Conservation (phyloP, 2,797 vertebrate species). For the Anisognathus igniventris region DNA sequence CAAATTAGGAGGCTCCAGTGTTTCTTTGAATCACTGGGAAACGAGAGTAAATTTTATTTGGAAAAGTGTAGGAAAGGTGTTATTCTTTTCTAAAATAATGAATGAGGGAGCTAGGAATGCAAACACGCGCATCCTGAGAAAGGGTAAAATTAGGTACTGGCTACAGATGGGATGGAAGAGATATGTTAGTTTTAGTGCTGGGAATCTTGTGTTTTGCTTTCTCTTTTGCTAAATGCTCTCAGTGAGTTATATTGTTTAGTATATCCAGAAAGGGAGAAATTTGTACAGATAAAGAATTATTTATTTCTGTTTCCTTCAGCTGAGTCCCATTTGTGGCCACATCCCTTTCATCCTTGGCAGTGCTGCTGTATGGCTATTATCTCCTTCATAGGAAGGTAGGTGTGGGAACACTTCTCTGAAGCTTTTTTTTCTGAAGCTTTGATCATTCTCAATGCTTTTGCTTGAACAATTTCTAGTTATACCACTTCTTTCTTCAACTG, state of each 20-base stretch:
- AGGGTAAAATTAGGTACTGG: background rate
- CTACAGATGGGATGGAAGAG: background rate
- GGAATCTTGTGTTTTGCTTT: background rate
- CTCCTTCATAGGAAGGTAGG: background rate
- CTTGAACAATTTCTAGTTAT: background rate
- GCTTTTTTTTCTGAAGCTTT: background rate
- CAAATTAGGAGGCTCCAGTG: background rate
- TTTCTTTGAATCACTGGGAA: background rate
- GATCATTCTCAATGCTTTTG: background rate
- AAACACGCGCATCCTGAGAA: background rate
- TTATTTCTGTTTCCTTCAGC: background rate
- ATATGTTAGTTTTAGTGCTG: background rate
- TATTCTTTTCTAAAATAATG: background rate
- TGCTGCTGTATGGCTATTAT: background rate
- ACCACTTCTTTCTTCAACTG: background rate
- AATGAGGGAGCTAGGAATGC: background rate
- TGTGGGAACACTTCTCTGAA: background rate
- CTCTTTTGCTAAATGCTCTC: background rate
- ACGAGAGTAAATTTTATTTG: background rate
- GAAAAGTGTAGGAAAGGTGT: background rate
- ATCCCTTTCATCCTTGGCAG: background rate
- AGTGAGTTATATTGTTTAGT: background rate
- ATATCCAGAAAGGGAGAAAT: background rate
- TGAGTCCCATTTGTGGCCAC: background rate
- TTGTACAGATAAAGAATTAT: background rate